Conservation (phyloP, 1,140 invertebrate genomes). For the Drosophila micromelanica region DNA sequence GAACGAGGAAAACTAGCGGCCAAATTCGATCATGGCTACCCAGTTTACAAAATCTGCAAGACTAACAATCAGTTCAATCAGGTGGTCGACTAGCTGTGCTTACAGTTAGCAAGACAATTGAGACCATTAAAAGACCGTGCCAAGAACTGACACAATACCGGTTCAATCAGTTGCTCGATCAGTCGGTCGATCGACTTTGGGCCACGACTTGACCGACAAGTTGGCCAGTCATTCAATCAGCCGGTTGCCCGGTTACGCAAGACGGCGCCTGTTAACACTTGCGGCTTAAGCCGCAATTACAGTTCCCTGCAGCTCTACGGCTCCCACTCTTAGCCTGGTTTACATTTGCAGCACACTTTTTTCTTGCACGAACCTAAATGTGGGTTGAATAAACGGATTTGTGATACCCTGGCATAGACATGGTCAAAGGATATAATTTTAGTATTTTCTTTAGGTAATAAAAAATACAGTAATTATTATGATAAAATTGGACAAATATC, state of each 20-base stretch:
- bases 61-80: constrained; percentile 3
- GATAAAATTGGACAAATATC: too few species aligned
- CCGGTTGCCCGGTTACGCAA: constrained; percentile 27
- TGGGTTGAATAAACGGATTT: background rate
- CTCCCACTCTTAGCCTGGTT: constrained; percentile 19
- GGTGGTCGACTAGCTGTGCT: constrained; percentile 13
- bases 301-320: background rate
- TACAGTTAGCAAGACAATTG: constrained; percentile 37
- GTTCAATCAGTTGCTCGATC: constrained; percentile 6
- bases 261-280: constrained; percentile 24
- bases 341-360: constrained; percentile 18
- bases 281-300: constrained; percentile 6
- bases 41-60: constrained; percentile 1
- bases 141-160: constrained; percentile 19
- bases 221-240: constrained; percentile 17
- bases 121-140: constrained; percentile 8
- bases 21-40: constrained; percentile 1
- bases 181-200: constrained; percentile 2
- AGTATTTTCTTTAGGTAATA: background rate
- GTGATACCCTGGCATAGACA: background rate
- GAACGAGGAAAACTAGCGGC: constrained; percentile 10
- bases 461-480: background rate
- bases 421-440: too few species aligned
- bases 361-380: constrained; percentile 1
- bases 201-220: constrained; percentile 19